Conservation (phyloP, 2,113 vertebrate genomes). For the Bombycilla garrulus region DNA sequence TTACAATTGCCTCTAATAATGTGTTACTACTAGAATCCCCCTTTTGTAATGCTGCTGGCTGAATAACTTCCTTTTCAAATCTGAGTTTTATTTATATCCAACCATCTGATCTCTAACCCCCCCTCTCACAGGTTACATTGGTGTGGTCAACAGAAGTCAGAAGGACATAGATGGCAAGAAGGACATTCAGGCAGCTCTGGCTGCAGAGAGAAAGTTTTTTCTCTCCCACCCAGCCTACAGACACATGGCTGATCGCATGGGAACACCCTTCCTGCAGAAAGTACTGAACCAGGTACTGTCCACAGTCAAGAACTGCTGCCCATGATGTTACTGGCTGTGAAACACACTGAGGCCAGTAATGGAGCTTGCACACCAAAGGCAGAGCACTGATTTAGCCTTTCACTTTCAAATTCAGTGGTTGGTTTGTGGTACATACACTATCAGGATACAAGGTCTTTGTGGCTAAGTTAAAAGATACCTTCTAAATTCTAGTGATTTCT, state of each 20-base stretch:
- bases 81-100: neutral
- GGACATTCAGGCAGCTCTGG: slow-evolving; percentile 93
- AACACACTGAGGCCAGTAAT: neutral
- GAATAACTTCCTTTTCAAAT: neutral
- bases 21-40: neutral
- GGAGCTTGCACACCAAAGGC: neutral
- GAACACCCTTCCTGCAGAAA: slow-evolving; percentile 95
- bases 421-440: neutral
- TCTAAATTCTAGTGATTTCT: neutral
- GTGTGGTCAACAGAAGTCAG: slow-evolving; percentile 97
- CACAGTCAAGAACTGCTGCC: neutral
- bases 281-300: slow-evolving; percentile 90
- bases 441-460: neutral
- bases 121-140: slow-evolving; percentile 85
- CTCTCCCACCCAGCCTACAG: slow-evolving; percentile 93
- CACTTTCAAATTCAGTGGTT: neutral
- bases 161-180: slow-evolving; percentile 98
- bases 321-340: neutral
- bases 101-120: neutral
- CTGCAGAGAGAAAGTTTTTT: slow-evolving; percentile 95
- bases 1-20: neutral
- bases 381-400: neutral
- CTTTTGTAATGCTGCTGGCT: neutral
- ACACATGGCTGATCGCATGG: slow-evolving; percentile 98
- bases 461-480: neutral